Evolutionary conservation across 2,797 vertebrate species (phyloP).

Genomic region (Cichlasoma orientale): DNA sequence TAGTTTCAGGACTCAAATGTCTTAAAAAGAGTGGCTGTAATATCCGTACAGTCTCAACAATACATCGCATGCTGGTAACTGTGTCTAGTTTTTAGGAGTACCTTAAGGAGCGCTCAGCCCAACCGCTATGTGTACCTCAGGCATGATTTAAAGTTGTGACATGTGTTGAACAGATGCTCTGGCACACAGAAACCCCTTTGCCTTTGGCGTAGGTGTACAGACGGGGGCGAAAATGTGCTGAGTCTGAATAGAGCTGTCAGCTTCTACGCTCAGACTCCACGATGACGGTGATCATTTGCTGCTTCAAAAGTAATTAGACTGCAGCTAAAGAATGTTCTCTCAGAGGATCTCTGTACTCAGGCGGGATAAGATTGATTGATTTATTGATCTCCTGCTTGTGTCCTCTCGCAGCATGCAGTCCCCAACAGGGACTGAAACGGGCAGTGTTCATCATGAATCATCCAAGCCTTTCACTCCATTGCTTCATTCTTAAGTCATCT

Average conservation of each 20-base stretch:
- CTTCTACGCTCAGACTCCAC: conserved; percentile 30
- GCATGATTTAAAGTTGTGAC: conserved; percentile 45
- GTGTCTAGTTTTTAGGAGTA: background rate
- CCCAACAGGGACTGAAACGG: background rate
- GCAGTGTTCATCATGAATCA: conserved; percentile 41
- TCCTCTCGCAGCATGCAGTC: conserved; percentile 16
- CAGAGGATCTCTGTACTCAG: conserved; percentile 34
- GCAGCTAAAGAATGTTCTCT: conserved; percentile 37
- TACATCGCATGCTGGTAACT: background rate
- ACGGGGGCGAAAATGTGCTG: conserved; percentile 42
- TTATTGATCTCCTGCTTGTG: conserved; percentile 56
- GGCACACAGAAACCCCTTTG: conserved; percentile 29
- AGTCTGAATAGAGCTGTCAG: conserved; percentile 46
- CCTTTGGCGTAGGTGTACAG: conserved; percentile 43
- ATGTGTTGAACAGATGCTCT: conserved; percentile 66
- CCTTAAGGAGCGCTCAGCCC: background rate
- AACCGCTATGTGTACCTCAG: conserved; percentile 15
- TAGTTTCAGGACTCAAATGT: too few relatives aligned
- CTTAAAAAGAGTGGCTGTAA: background rate
- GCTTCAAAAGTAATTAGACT: conserved; percentile 52
- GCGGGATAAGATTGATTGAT: conserved; percentile 53
- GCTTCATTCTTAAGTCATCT: conserved; percentile 48
- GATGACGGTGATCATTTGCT: conserved; percentile 43
- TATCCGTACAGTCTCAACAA: background rate
- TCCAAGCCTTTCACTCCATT: conserved; percentile 53